These are phyloP conservation scores for Bombylius discolor DNA, from an alignment of 2,888 invertebrate species.

Conservation along the genomic window DNA sequence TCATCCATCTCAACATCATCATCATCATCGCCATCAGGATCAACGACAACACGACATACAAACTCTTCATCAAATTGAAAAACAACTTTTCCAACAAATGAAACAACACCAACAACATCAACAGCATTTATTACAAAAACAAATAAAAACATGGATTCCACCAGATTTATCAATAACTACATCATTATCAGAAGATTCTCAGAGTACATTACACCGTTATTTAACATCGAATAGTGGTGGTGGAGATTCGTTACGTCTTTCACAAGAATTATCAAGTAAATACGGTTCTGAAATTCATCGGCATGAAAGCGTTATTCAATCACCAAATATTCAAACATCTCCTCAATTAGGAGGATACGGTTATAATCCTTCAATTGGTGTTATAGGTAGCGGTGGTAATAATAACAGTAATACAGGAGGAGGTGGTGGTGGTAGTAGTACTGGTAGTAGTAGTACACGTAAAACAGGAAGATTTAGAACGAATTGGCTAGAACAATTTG, in stretches of 20 bases:
- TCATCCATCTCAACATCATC: constrained; percentile 10
- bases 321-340: constrained; percentile 12
- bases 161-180: constrained; percentile 12
- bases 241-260: not conserved
- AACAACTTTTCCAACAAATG: constrained; percentile 20
- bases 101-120: constrained; percentile 17
- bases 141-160: constrained; percentile 17
- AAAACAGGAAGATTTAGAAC: constrained; percentile 55
- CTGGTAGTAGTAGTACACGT: constrained; percentile 21
- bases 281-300: constrained; percentile 11
- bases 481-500: constrained; percentile 54
- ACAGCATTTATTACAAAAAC: constrained; percentile 3
- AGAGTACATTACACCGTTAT: constrained; percentile 14
- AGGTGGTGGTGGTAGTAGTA: constrained; percentile 6
- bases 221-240: not conserved
- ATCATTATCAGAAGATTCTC: not conserved
- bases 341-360: not conserved
- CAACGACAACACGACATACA: constrained; percentile 12
- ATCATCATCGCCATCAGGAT: not conserved
- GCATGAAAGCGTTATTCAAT: constrained; percentile 16
- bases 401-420: too few species aligned
- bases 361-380: constrained; percentile 5
- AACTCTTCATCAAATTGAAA: constrained; percentile 14
- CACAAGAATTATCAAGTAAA: constrained; percentile 5
- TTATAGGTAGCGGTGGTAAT: constrained; percentile 2